phyloP scores from a whole-genome alignment of 2,888 invertebrate species.

The Norana najaformis region DNA sequence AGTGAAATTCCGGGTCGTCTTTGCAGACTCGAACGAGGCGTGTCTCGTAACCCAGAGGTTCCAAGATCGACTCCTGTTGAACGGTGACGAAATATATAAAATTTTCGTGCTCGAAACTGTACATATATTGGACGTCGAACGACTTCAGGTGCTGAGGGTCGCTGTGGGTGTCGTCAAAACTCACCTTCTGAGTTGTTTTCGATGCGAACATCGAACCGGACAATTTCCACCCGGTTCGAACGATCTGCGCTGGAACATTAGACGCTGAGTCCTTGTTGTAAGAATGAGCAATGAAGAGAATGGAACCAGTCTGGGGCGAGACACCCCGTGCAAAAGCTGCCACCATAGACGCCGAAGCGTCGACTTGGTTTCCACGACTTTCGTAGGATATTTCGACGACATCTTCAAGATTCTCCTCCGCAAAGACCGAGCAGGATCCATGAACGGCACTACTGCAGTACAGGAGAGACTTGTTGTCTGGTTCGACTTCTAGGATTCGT shows the following conservation, averaged over 20 bases:
- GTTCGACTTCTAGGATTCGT: slow-evolving; percentile 45
- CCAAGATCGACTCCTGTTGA: slow-evolving; percentile 48
- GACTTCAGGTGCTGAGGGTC: neutral
- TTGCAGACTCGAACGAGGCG: slow-evolving; percentile 56
- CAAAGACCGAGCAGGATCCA: slow-evolving; percentile 47
- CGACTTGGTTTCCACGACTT: neutral
- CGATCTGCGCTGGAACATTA: neutral
- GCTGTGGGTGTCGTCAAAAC: neutral
- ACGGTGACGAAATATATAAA: slow-evolving; percentile 55
- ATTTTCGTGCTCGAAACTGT: slow-evolving; percentile 50
- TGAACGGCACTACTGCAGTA: slow-evolving; percentile 47
- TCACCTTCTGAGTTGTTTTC: neutral
- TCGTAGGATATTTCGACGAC: neutral
- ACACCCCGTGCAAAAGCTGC: neutral
- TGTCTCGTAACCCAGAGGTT: slow-evolving; percentile 44
- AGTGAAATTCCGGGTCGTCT: slow-evolving; percentile 51
- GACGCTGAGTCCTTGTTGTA: neutral
- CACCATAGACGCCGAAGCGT: neutral
- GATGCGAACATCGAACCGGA: neutral
- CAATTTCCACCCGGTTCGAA: neutral
- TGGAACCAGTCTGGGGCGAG: neutral
- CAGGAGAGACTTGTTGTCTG: slow-evolving; percentile 41
- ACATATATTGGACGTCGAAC: slow-evolving; percentile 51
- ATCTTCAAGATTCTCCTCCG: slow-evolving; percentile 46
- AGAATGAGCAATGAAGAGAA: neutral